Conservation (phyloP, 2,113 vertebrate species). For the Alectura lathami region DNA sequence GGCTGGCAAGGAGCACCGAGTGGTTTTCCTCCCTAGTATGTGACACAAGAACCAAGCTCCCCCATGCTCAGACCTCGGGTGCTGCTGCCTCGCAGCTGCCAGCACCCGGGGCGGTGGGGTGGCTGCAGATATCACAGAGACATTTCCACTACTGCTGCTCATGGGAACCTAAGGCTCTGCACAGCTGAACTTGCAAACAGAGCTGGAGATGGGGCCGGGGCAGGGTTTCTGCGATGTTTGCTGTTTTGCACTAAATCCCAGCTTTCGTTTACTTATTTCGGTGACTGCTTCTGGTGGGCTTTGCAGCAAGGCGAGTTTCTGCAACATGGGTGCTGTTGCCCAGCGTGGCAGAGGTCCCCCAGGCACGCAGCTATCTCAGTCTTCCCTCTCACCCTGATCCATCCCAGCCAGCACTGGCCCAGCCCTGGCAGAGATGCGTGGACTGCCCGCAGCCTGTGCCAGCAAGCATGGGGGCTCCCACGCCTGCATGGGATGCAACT, state of each 20-base stretch:
- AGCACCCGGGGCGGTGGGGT: neutral
- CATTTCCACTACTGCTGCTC: neutral
- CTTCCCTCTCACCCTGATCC: neutral
- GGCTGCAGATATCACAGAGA: neutral
- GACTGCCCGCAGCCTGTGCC: too few species aligned
- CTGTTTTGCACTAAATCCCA: constrained; percentile 5
- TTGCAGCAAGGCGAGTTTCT: neutral
- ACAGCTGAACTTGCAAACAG: constrained; percentile 47
- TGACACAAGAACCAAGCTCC: neutral
- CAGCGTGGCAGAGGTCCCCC: neutral
- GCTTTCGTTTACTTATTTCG: constrained; percentile 35
- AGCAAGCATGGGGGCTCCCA: too few species aligned
- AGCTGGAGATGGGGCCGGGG: constrained; percentile 44
- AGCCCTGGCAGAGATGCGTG: too few species aligned
- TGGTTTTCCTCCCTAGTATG: neutral
- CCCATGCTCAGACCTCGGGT: neutral
- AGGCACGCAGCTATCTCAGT: neutral
- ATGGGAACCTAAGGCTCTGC: constrained; percentile 50
- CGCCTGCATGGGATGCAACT: too few species aligned
- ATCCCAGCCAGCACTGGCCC: too few species aligned
- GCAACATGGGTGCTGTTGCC: neutral
- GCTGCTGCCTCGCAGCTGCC: neutral
- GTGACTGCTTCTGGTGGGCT: neutral
- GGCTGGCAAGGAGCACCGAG: neutral
- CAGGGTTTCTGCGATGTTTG: constrained; percentile 50